Conservation (phyloP, 2,888 invertebrate species). For the Rhamnusium bicolor region DNA sequence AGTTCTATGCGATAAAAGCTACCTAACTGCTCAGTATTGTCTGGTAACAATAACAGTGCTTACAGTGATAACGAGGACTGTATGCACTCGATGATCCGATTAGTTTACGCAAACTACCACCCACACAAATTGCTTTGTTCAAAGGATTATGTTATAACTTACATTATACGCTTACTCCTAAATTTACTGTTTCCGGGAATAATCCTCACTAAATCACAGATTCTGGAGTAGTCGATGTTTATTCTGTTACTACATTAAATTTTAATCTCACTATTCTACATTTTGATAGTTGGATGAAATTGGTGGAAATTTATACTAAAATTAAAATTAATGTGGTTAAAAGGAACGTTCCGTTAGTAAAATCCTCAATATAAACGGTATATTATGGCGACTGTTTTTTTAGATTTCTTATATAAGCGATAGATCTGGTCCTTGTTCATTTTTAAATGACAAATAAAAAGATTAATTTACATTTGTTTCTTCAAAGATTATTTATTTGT, state of each 20-base stretch:
- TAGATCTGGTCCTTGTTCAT: too few relatives aligned
- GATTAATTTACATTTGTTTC: too few relatives aligned
- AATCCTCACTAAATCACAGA: constrained; percentile 45
- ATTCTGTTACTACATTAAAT: constrained; percentile 30
- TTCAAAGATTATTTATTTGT: too few relatives aligned
- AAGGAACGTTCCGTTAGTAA: too few relatives aligned
- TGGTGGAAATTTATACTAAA: not conserved
- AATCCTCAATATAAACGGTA: too few relatives aligned
- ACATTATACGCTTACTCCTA: constrained; percentile 49
- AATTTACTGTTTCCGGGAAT: constrained; percentile 48
- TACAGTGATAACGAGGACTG: constrained; percentile 54
- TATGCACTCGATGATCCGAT: constrained; percentile 57
- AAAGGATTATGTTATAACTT: constrained; percentile 57
- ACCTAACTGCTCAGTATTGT: constrained; percentile 54
- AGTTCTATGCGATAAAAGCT: constrained; percentile 44
- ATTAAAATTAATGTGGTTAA: too few relatives aligned
- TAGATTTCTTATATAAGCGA: too few relatives aligned
- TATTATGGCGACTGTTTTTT: too few relatives aligned
- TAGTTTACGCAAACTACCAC: constrained; percentile 56
- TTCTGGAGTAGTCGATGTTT: constrained; percentile 42
- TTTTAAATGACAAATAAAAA: too few relatives aligned
- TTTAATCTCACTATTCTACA: not conserved
- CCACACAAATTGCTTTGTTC: constrained; percentile 53
- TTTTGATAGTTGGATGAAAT: not conserved
- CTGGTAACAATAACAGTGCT: constrained; percentile 54